Percentiles rank a stretch among this genome's conserved stretches.
Conservation (phyloP, 1,140 invertebrate species). For the Mercenaria mercenaria region DNA sequence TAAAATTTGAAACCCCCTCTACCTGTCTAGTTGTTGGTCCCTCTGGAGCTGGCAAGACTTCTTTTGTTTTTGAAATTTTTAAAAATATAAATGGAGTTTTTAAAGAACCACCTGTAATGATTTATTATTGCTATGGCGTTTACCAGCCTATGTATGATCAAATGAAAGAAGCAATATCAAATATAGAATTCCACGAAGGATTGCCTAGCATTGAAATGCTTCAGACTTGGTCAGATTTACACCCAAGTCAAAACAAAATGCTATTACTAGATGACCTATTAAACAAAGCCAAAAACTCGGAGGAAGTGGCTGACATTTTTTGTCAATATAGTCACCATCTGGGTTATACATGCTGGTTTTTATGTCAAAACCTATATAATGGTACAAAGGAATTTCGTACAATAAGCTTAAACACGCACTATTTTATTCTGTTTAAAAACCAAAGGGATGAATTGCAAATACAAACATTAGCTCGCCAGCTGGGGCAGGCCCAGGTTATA, state of each 20-base stretch:
- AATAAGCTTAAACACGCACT: constrained; percentile 59
- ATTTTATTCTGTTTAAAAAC: constrained; percentile 56
- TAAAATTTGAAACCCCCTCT: constrained; percentile 1
- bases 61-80: not conserved
- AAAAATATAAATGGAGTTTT: constrained; percentile 8
- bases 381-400: constrained; percentile 38
- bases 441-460: constrained; percentile 53
- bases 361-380: constrained; percentile 37
- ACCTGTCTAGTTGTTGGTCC: not conserved
- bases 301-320: not conserved
- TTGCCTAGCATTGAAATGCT: not conserved
- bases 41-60: not conserved
- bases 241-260: not conserved
- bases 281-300: not conserved
- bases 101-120: not conserved
- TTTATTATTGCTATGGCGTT: constrained; percentile 11
- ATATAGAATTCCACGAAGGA: constrained; percentile 37
- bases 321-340: constrained; percentile 12
- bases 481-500: constrained; percentile 6
- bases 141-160: constrained; percentile 39
- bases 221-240: not conserved
- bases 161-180: constrained; percentile 13
- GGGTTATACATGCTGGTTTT: not conserved
- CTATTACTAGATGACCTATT: constrained; percentile 49
- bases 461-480: constrained; percentile 39